A percentile compares a stretch with the other conserved stretches of the same genome.
Conservation (phyloP, 2,113 vertebrate genomes). For the Pollimyrus isidori region DNA sequence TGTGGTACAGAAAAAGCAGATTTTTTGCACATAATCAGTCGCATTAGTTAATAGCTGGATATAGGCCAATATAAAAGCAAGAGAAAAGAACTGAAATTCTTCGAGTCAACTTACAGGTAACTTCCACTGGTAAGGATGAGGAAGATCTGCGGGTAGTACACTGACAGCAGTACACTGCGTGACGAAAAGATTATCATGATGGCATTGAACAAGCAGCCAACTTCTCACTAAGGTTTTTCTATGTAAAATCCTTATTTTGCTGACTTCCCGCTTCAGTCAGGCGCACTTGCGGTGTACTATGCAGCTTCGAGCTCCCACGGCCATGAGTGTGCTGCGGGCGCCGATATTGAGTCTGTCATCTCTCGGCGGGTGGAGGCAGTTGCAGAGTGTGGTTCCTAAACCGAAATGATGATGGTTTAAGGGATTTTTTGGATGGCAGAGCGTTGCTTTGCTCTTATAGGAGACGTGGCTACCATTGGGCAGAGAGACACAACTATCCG, state of each 20-base stretch:
- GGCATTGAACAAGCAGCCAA: conserved; percentile 57
- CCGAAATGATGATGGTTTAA: conserved; percentile 61
- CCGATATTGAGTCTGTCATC: conserved; percentile 70
- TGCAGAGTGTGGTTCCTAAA: conserved; percentile 55
- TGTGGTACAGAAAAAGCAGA: neutral
- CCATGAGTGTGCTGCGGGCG: conserved; percentile 57
- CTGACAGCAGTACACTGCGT: conserved; percentile 84
- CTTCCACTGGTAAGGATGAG: conserved; percentile 96
- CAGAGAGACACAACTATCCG: conserved; percentile 58
- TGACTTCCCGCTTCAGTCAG: conserved; percentile 40
- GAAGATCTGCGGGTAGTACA: conserved; percentile 95
- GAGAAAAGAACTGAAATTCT: neutral
- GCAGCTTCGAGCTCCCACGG: conserved; percentile 60
- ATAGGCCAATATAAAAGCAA: neutral
- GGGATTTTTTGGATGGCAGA: conserved; percentile 62
- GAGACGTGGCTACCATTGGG: conserved; percentile 62
- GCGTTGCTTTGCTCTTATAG: conserved; percentile 58
- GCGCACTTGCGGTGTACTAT: conserved; percentile 51
- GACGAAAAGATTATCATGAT: conserved; percentile 87
- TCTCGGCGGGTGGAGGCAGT: conserved; percentile 59
- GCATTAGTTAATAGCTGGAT: neutral
- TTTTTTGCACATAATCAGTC: neutral
- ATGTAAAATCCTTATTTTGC: conserved; percentile 37
- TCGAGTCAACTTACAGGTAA: conserved; percentile 76
- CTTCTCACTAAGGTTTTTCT: conserved; percentile 25